A percentile compares a stretch with the other conserved stretches of the same genome.
Evolutionary conservation across 2,797 vertebrate species (phyloP).

Genomic region (Acrocephalus scirpaceus): DNA sequence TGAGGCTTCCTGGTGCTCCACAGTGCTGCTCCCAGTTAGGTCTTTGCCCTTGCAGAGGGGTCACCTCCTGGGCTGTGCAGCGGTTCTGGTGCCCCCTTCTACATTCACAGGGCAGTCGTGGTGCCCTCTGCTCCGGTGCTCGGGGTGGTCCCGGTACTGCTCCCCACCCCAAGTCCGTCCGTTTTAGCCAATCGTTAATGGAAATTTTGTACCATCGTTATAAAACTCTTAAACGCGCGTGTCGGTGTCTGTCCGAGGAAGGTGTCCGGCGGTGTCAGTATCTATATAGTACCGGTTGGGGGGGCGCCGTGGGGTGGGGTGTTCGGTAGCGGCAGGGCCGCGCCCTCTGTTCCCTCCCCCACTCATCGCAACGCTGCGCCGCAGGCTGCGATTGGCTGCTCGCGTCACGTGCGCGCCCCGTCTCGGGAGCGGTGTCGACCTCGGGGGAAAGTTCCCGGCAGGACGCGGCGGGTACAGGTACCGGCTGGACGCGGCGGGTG

Average conservation of each 20-base stretch:
- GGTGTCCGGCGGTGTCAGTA: neutral
- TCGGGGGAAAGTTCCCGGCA: neutral
- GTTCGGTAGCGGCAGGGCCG: neutral
- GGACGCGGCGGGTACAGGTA: neutral
- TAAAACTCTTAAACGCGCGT: constrained; percentile 6
- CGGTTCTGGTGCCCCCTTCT: neutral
- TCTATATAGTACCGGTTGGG: neutral
- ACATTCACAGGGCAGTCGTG: neutral
- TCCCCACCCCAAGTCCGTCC: too few relatives aligned
- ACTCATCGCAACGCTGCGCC: neutral
- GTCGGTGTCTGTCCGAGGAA: neutral
- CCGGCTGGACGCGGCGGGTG: neutral
- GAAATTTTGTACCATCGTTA: constrained; percentile 55
- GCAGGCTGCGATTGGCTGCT: neutral
- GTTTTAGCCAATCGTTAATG: neutral
- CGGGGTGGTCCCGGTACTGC: neutral
- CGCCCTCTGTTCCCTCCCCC: too few relatives aligned
- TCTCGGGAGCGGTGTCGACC: neutral
- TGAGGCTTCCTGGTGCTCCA: neutral
- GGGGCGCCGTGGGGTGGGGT: neutral
- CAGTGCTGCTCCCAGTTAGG: neutral
- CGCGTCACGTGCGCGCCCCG: neutral
- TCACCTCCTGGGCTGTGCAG: neutral
- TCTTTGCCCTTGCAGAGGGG: neutral
- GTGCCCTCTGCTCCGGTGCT: neutral